Evolutionary conservation across 1,140 invertebrate genomes (phyloP).

Genomic region (Eurytemora carolleeae): DNA sequence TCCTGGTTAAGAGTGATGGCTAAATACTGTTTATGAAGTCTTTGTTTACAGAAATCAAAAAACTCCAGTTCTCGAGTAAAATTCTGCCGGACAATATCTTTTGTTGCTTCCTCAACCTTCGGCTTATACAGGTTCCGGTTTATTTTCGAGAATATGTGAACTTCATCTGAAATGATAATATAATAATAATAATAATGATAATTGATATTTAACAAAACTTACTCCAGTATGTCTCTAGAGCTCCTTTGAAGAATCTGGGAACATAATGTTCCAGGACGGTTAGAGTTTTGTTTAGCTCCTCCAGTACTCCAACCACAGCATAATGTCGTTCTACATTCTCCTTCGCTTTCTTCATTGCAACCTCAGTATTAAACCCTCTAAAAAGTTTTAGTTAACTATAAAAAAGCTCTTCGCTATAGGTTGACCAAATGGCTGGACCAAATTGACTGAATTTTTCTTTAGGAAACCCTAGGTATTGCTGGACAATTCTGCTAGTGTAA

Average conservation of each 20-base stretch:
- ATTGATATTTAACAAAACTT: no score
- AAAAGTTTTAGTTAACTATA: background rate
- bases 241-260: conserved; percentile 57
- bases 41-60: conserved; percentile 67
- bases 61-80: conserved; percentile 77
- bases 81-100: conserved; percentile 60
- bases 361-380: conserved; percentile 62
- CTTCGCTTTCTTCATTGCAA: conserved; percentile 59
- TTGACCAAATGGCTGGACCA: no score
- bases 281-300: conserved; percentile 63
- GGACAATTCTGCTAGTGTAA: no score
- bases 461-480: no score
- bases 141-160: conserved; percentile 49
- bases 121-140: conserved; percentile 71
- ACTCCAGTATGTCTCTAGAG: conserved; percentile 56
- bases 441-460: no score
- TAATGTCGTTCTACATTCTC: conserved; percentile 61
- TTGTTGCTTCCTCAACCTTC: conserved; percentile 58
- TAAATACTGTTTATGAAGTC: conserved; percentile 53
- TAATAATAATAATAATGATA: conserved; percentile 12
- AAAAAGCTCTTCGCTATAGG: no score
- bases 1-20: no score
- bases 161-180: conserved; percentile 37
- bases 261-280: conserved; percentile 62
- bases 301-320: conserved; percentile 63